Percentiles rank a stretch among this genome's conserved stretches.
These are phyloP conservation scores for Leptosomus discolor DNA, from an alignment of 2,113 vertebrate species.

Conservation along the genomic window DNA sequence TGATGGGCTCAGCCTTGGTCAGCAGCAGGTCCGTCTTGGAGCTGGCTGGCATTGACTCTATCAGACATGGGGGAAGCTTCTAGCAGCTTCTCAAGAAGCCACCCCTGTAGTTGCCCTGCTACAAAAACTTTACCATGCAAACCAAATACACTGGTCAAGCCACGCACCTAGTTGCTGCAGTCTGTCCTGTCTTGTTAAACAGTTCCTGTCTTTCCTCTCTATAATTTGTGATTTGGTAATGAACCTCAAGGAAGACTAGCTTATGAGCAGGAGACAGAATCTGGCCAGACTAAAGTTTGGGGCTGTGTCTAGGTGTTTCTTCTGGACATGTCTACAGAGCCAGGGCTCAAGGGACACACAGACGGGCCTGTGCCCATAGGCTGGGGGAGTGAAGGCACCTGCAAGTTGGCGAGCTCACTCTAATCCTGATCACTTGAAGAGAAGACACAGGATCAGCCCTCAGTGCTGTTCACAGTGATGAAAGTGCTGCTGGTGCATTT, in stretches of 20 bases:
- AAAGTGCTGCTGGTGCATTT: not conserved
- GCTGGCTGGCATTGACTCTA: rapidly evolving
- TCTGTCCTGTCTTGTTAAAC: not conserved
- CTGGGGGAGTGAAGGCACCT: not conserved
- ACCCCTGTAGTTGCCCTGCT: rapidly evolving
- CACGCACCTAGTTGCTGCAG: not conserved
- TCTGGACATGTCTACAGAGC: not conserved
- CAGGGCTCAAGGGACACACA: rapidly evolving
- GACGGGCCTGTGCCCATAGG: too few species aligned
- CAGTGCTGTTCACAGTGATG: not conserved
- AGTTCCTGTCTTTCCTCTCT: not conserved
- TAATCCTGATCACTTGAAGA: not conserved
- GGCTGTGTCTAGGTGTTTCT: not conserved
- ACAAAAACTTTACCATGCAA: not conserved
- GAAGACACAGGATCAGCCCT: not conserved
- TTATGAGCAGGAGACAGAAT: rapidly evolving
- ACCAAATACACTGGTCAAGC: not conserved
- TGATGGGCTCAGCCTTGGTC: not conserved
- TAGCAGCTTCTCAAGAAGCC: not conserved
- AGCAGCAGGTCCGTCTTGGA: rapidly evolving
- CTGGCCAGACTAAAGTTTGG: not conserved
- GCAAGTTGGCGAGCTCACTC: rapidly evolving
- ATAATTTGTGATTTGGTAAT: not conserved
- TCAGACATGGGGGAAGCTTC: rapidly evolving
- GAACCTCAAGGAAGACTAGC: not conserved